A percentile compares a stretch with the other conserved stretches of the same genome.
Conservation (phyloP, 2,888 invertebrate genomes). For the Scaeva pyrastri region DNA sequence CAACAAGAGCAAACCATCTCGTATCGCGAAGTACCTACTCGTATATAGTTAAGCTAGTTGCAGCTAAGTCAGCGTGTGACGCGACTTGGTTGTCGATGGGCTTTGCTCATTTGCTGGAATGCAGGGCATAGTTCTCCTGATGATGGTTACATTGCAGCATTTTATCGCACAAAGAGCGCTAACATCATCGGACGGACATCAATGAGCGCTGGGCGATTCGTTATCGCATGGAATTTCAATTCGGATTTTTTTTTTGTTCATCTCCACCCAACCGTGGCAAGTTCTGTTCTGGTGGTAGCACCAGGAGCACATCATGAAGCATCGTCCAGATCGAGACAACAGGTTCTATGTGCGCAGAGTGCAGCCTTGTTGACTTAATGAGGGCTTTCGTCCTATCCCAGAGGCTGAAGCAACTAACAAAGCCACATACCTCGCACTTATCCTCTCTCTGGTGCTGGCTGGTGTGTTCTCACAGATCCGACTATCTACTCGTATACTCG, state of each 20-base stretch:
- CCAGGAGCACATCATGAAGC: conserved; percentile 37
- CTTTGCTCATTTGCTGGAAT: conserved; percentile 62
- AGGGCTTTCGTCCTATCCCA: conserved; percentile 64
- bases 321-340: conserved; percentile 33
- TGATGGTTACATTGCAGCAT: conserved; percentile 9
- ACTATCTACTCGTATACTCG: too few species aligned
- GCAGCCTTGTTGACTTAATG: conserved; percentile 73
- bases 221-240: conserved; percentile 70
- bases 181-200: conserved; percentile 61
- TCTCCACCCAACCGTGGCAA: conserved; percentile 11
- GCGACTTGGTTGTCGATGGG: conserved; percentile 49
- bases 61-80: conserved; percentile 57
- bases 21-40: background rate
- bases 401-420: conserved; percentile 43
- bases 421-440: conserved; percentile 49
- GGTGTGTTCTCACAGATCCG: conserved; percentile 32
- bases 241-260: conserved; percentile 37
- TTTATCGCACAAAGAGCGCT: conserved; percentile 41
- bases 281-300: conserved; percentile 31
- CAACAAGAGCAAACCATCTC: conserved; percentile 47
- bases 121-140: conserved; percentile 67
- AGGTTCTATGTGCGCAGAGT: conserved; percentile 63
- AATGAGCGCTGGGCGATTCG: conserved; percentile 70
- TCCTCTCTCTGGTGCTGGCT: background rate
- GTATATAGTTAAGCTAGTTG: background rate